Conservation (phyloP, 1,140 invertebrate genomes). For the Zaprionus ornatus region DNA sequence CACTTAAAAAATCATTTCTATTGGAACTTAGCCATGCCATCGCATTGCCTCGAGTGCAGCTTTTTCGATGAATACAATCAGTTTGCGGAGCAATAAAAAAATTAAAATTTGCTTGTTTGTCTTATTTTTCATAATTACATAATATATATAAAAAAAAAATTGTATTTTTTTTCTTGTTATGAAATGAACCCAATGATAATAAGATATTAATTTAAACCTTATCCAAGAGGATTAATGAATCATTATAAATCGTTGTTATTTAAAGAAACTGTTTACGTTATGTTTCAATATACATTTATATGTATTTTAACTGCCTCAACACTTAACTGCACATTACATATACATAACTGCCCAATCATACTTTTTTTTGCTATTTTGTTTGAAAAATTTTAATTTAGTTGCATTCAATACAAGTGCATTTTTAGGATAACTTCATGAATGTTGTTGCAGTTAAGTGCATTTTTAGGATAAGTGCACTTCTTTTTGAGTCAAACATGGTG, state of each 20-base stretch:
- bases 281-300: conserved; percentile 14
- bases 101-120: too few species aligned
- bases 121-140: background rate
- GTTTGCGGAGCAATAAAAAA: conserved; percentile 61
- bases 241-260: background rate
- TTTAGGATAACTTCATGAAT: too few species aligned
- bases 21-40: conserved; percentile 59
- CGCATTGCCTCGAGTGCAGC: conserved; percentile 62
- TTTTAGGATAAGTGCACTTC: too few species aligned
- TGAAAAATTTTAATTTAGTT: too few species aligned
- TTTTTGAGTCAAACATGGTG: too few species aligned
- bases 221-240: background rate
- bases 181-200: background rate
- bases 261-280: background rate
- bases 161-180: background rate
- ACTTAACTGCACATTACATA: too few species aligned
- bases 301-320: too few species aligned
- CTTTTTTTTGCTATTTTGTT: too few species aligned
- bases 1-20: conserved; percentile 67
- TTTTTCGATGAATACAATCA: conserved; percentile 67
- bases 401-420: too few species aligned
- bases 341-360: too few species aligned
- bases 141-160: background rate
- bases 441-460: too few species aligned
- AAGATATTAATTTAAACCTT: background rate